phyloP scores from a whole-genome alignment of 2,797 vertebrate genomes.

The Eupleurogrammus muticus region DNA sequence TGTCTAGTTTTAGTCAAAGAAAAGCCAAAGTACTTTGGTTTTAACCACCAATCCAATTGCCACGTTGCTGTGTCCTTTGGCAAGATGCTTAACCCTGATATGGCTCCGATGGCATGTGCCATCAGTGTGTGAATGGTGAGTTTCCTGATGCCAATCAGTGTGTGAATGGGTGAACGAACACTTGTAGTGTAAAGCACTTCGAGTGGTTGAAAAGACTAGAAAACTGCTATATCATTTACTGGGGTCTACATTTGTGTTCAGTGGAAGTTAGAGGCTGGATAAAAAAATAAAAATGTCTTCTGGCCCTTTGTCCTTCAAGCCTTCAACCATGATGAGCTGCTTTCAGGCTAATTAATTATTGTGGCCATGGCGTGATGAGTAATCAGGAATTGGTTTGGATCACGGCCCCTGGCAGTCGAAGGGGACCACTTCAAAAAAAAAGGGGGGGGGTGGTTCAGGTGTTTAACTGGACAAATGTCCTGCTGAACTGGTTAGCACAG shows the following conservation, averaged over 20 bases:
- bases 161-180: too few relatives aligned
- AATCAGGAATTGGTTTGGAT: constrained; percentile 76
- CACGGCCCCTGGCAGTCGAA: constrained; percentile 43
- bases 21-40: too few relatives aligned
- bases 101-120: too few relatives aligned
- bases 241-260: not conserved
- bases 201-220: too few relatives aligned
- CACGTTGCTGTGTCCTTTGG: too few relatives aligned
- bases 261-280: constrained; percentile 18
- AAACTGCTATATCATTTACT: too few relatives aligned
- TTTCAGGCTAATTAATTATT: constrained; percentile 64
- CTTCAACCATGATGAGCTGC: constrained; percentile 36
- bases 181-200: too few relatives aligned
- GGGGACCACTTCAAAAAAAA: constrained; percentile 66
- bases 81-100: too few relatives aligned
- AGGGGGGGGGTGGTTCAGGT: constrained; percentile 83
- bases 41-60: too few relatives aligned
- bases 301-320: constrained; percentile 30
- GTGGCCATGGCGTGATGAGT: constrained; percentile 64
- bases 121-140: too few relatives aligned
- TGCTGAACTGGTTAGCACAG: constrained; percentile 72
- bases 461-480: constrained; percentile 76
- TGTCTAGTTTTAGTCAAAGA: too few relatives aligned
- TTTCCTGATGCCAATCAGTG: too few relatives aligned
- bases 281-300: constrained; percentile 34